Evolutionary conservation across 2,888 invertebrate species (phyloP), one percentile per base, ranked within the genome.

Genomic region (Thereva unica): DNA sequence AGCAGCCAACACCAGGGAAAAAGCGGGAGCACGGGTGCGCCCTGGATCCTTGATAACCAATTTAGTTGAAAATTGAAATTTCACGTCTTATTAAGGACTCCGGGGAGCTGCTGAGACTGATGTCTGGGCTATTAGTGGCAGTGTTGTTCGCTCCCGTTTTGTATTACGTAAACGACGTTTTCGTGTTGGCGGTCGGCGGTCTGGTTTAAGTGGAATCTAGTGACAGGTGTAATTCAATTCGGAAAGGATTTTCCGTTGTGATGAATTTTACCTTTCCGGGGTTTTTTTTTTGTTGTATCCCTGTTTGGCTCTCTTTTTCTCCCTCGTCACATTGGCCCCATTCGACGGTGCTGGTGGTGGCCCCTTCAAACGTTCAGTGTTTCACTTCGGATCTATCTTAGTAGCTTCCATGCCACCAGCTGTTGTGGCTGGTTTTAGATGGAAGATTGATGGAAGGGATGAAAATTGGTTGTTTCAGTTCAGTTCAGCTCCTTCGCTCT

Each of bases 41-140:
- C 42, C 42, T 23, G 4, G 10, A 10, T n/a, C 38, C 53, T 59
- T 66, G 66, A 59, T 66, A 66, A 57, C 57, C 66, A 66, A 66
- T 66, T 66, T 66, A 66, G 50, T 57, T 59, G 66, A 66, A 66
- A 66, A 66, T 66, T 66, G 66, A 66, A 66, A 66, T 66, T 66
- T 66, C 66, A 66, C 66, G 66, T 57, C 57, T 66, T 66, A 66
- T 66, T 66, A 66, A 44, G 59, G 59, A 52, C 55, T 49, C 8
- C 41, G 40, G 49, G 47, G 49, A 61, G 47, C 47, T 59, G 57
- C 57, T 34, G 12, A 59, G 49, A 47, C 47, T 59, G 59, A 47
- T 59, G 59, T 59, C 41, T 49, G 50, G 50, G 50, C 61, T 47
- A 61, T 61, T 61, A 61, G 49, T 61, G 49, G 37, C 45, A 38